Base-by-base conservation (phyloP, 1,140 invertebrate genomes). In the Sycophila sp. region DNA sequence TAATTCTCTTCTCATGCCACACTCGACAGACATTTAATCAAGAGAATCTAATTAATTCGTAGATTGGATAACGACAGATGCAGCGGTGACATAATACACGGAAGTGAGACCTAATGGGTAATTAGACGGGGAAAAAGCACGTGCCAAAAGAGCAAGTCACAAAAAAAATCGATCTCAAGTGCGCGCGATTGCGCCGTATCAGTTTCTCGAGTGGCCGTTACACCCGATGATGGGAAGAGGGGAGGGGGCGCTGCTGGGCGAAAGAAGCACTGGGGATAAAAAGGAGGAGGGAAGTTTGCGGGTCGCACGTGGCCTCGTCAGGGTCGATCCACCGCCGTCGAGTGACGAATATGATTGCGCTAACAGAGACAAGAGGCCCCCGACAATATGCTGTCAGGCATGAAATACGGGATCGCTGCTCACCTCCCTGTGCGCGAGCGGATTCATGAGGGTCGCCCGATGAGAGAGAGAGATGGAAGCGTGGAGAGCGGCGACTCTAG, bases 281-380 rank as follows among this genome's bases (percentile, higher is more conserved):
- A 24, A 26, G 55, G 58, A 17, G 11, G 7, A 19, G 26, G n/a
- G n/a, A 17, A 28, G 34, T 38, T 38, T 26, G 67, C 47, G 53
- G 71, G n/a, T n/a, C n/a, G 47, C 64, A 67, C 65, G 65, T 66
- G 67, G 67, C 71, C 40, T 62, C 71, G 53, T 63, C 59, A 69
- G 71, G 3, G n/a, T n/a, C 38, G 68, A 30, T 53, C 42, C 32
- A n/a, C 51, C 38, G 60, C n/a, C n/a, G 59, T 42, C 67, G 49
- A 62, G 70, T 53, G 67, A 69, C 72, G 72, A 73, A 75, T 74
- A 77, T 73, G 69, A 73, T 71, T 71, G 71, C 59, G 71, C 67
- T 77, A 71, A 73, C 70, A 71, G 68, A 73, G 53, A 70, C 47
- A 70, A 70, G 68, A 62, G 68, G n/a, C 47, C 28, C 66, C 72